Percentiles rank a stretch among this genome's conserved stretches.
These are phyloP conservation scores for Watsonalla cultraria DNA, from an alignment of 2,888 invertebrate species.

Conservation along the genomic window DNA sequence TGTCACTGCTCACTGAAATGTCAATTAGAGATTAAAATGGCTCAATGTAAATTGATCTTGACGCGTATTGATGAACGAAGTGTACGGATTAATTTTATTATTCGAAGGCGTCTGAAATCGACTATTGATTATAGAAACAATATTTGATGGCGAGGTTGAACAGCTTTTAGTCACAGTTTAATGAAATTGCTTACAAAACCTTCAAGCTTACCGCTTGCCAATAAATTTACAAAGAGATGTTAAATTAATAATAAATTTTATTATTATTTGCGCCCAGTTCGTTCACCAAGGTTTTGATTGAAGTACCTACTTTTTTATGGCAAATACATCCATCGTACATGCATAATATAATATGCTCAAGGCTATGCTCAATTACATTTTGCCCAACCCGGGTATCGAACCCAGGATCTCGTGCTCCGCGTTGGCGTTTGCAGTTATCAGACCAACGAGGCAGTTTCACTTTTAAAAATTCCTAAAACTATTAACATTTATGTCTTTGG, in stretches of 20 bases:
- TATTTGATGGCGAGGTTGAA: conserved; percentile 35
- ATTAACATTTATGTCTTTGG: too few species aligned
- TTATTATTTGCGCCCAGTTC: background rate
- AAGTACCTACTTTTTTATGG: too few species aligned
- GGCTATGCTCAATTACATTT: too few species aligned
- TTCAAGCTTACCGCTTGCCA: conserved; percentile 20
- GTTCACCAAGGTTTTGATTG: background rate
- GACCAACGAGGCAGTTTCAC: too few species aligned
- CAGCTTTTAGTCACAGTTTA: conserved; percentile 31
- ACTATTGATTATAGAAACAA: conserved; percentile 44
- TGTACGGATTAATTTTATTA: conserved; percentile 50
- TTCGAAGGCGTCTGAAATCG: conserved; percentile 26
- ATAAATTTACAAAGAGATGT: conserved; percentile 10
- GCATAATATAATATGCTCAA: too few species aligned
- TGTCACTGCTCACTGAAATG: conserved; percentile 47
- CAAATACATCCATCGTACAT: too few species aligned
- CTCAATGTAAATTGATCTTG: conserved; percentile 45
- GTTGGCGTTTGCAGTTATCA: too few species aligned
- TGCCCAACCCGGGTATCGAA: too few species aligned
- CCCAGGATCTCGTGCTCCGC: too few species aligned
- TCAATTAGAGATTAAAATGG: conserved; percentile 60
- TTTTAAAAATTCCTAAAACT: too few species aligned
- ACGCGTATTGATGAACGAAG: conserved; percentile 47
- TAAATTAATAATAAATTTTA: conserved; percentile 17
- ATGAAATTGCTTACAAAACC: conserved; percentile 38